These are phyloP conservation scores for Eupithecia subumbrata DNA, from an alignment of 2,888 invertebrate genomes.

Conservation along the genomic window DNA sequence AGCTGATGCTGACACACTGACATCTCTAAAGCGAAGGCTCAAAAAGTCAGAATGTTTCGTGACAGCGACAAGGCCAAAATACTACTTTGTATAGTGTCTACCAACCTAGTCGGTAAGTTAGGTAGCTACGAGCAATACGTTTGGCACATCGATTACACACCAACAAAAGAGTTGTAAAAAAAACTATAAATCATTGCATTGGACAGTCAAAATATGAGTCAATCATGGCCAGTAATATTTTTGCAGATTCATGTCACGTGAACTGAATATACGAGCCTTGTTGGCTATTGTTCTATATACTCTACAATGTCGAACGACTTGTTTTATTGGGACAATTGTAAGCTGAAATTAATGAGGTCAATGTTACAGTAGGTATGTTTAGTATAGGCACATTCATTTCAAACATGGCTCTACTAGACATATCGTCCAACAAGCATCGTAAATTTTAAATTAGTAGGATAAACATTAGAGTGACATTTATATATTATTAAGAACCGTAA, in stretches of 20 bases:
- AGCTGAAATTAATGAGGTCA: conserved; percentile 56
- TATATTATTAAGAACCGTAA: not conserved
- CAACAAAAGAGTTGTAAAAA: not conserved
- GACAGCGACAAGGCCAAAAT: conserved; percentile 7
- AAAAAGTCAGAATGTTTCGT: conserved; percentile 6
- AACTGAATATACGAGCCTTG: conserved; percentile 56
- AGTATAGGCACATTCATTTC: not conserved
- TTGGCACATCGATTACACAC: conserved; percentile 3
- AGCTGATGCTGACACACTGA: conserved; percentile 8
- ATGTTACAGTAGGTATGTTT: conserved; percentile 26
- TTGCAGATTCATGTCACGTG: conserved; percentile 43
- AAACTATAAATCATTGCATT: conserved; percentile 8
- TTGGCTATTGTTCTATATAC: conserved; percentile 65
- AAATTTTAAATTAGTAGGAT: conserved; percentile 25
- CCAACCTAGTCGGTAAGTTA: not conserved
- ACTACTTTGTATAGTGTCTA: not conserved
- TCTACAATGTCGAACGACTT: conserved; percentile 55
- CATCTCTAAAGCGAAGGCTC: conserved; percentile 15
- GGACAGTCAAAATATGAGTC: conserved; percentile 1
- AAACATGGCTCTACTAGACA: conserved; percentile 25
- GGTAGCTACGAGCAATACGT: conserved; percentile 1
- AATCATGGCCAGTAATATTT: conserved; percentile 1
- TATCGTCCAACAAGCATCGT: conserved; percentile 31
- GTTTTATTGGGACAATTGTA: conserved; percentile 56
- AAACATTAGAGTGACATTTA: conserved; percentile 18